phyloP scores from a whole-genome alignment of 2,888 invertebrate species.

The Lepidochrysops patricia region DNA sequence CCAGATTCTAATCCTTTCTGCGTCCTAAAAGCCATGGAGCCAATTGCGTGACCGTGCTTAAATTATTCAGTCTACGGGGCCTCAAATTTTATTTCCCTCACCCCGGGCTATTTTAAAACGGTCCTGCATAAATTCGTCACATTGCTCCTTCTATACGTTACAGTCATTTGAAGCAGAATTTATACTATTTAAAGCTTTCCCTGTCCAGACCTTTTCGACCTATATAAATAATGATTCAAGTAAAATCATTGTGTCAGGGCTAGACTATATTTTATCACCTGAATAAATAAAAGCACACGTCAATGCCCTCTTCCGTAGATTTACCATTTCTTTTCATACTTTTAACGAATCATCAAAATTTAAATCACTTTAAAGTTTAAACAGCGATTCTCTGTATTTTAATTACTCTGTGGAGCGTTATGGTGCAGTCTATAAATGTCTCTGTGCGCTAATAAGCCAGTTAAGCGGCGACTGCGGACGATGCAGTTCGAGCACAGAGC shows the following conservation, averaged over 20 bases:
- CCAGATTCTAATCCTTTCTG: neutral
- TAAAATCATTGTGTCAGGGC: neutral
- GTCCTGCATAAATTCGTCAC: constrained; percentile 10
- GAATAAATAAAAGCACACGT: neutral
- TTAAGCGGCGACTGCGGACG: constrained; percentile 28
- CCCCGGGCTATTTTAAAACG: neutral
- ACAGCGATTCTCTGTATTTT: constrained; percentile 14
- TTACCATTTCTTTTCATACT: too few relatives aligned
- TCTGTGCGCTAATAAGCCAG: constrained; percentile 20
- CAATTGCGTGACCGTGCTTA: neutral
- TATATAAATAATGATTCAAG: neutral
- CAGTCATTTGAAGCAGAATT: neutral
- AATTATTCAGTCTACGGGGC: neutral
- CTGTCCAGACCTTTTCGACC: neutral
- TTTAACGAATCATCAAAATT: too few relatives aligned
- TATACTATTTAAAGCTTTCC: neutral
- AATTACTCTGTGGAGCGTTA: constrained; percentile 16
- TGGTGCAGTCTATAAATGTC: constrained; percentile 15
- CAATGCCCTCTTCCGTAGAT: neutral
- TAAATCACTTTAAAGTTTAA: too few relatives aligned
- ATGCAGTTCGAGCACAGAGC: constrained; percentile 57
- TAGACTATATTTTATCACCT: neutral
- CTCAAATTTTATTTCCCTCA: neutral
- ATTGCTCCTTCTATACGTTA: neutral
- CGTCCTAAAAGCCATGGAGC: neutral